Conservation (phyloP, 1,140 invertebrate species). For the Diorhabda elongata region DNA sequence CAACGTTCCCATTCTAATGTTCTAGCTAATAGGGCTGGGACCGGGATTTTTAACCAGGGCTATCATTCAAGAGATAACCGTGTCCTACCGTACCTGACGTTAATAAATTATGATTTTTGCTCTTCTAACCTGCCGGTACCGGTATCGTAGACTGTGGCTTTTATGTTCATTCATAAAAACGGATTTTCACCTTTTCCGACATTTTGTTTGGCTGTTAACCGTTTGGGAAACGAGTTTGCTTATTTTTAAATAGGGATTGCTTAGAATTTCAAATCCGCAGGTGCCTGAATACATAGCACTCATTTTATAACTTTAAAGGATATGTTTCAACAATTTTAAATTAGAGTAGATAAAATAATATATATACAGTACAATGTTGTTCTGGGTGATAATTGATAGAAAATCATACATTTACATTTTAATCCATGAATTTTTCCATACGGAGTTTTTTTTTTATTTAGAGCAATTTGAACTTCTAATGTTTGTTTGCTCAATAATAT, state of each 20-base stretch:
- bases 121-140: slow-evolving; percentile 5
- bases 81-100: slow-evolving; percentile 11
- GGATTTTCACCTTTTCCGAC: background rate
- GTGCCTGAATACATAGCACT: too few species aligned
- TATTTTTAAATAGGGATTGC: background rate
- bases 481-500: too few species aligned
- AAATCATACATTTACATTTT: too few species aligned
- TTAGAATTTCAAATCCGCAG: background rate
- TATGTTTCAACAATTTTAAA: too few species aligned
- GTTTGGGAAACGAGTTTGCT: background rate
- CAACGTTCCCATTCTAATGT: background rate
- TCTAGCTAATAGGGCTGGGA: background rate
- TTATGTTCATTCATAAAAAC: slow-evolving; percentile 7
- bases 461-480: too few species aligned
- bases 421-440: too few species aligned
- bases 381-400: too few species aligned
- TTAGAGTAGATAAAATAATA: too few species aligned
- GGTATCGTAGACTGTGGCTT: slow-evolving; percentile 11
- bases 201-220: background rate
- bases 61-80: slow-evolving; percentile 17
- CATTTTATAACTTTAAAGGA: too few species aligned
- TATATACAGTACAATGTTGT: too few species aligned
- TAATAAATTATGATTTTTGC: slow-evolving; percentile 18
- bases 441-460: too few species aligned
- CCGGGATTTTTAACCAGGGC: slow-evolving; percentile 14